Conservation (phyloP, 2,797 vertebrate genomes). For the Leptodactylus fallax region DNA sequence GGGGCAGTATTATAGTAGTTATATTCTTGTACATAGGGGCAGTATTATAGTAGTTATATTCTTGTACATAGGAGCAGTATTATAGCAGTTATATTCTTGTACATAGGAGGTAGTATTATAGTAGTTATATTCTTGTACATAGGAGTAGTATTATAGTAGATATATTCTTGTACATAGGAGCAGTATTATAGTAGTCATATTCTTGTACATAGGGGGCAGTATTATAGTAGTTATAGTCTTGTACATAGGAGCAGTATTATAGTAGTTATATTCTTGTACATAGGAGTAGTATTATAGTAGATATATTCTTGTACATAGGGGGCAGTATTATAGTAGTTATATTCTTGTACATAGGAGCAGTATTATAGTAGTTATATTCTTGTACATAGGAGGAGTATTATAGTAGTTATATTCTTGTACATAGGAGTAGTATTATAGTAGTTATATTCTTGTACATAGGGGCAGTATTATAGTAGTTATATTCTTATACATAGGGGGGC, state of each 20-base stretch:
- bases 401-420: background rate
- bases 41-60: slow-evolving; percentile 21
- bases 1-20: slow-evolving; percentile 22
- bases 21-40: slow-evolving; percentile 22
- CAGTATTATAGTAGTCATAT: slow-evolving; percentile 21
- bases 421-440: slow-evolving; percentile 2
- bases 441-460: background rate
- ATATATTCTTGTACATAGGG: slow-evolving; percentile 2
- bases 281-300: slow-evolving; percentile 8
- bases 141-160: slow-evolving; percentile 18
- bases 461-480: slow-evolving; percentile 19
- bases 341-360: slow-evolving; percentile 7
- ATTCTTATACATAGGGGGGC: background rate
- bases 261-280: slow-evolving; percentile 4
- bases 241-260: background rate
- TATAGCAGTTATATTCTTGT: slow-evolving; percentile 17
- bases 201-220: slow-evolving; percentile 5
- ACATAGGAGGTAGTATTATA: slow-evolving; percentile 6
- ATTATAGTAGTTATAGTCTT: slow-evolving; percentile 17
- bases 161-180: slow-evolving; percentile 21
- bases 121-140: slow-evolving; percentile 14
- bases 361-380: slow-evolving; percentile 2
- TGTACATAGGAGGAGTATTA: slow-evolving; percentile 2
- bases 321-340: slow-evolving; percentile 8
- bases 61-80: slow-evolving; percentile 13